Evolutionary conservation across 2,113 vertebrate genomes (phyloP), one percentile per base, ranked within the genome.

Genomic region (Entelurus aequoreus): DNA sequence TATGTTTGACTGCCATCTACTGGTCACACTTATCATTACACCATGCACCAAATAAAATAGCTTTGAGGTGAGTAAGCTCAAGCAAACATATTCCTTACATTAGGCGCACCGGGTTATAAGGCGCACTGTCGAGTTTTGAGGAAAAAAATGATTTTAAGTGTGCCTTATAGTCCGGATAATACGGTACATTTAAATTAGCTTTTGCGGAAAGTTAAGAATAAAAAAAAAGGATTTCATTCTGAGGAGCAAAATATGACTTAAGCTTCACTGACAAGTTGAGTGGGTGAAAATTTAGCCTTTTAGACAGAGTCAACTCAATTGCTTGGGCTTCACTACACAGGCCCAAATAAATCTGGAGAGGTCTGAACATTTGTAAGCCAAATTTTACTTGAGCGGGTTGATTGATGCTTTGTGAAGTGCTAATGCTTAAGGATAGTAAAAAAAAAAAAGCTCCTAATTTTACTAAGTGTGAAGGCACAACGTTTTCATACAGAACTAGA

Each of bases 371-470:
- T 46, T 81, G 58, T 69, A 82, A 70, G 55, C 61, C 65, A 77
- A 63, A 78, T 68, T 15, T 38, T 54, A 11, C 68, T 71, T 64
- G 60, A 62, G 51, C 48, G 5, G 35, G 48, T 21, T 68, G 77
- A 78, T 48, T 62, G 75, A 79, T 79, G 68, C 64, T 54, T 12
- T 52, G 52, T 61, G 80, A 81, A 66, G 68, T 68, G 50, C 10
- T 28, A 47, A 40, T 13, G 40, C 77, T 65, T 44, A 1, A 7
- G 75, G 71, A 60, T 48, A 8, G 49, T 61, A 48, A 62, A 48
- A 28, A 56, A 64, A 48, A 62, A 48, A 28, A 56, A 62, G 53
- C 71, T 63, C 61, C 59, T 72, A 58, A 56, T n/a, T 35, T 54
- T 53, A 55, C 47, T 70, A 21, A 76, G 51, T 51, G 52, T 58